Percentiles rank a stretch among this genome's conserved stretches.
phyloP scores from a whole-genome alignment of 2,113 vertebrate species.

The Antigone vipio region DNA sequence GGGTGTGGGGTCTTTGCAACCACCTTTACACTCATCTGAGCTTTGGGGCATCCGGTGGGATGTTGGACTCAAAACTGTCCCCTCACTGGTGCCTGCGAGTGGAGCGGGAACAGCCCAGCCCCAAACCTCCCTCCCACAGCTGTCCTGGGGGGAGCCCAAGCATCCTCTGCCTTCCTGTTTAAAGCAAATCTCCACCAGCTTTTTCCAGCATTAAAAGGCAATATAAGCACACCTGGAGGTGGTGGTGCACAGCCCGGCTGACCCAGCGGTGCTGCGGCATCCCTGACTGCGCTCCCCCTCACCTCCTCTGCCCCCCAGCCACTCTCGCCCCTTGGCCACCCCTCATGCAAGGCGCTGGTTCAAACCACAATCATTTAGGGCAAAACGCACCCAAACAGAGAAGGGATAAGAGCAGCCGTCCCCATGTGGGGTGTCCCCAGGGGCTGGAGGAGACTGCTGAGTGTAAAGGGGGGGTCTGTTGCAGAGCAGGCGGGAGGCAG shows the following conservation, averaged over 20 bases:
- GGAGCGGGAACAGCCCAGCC: background rate
- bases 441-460: background rate
- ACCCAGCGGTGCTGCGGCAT: background rate
- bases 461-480: background rate
- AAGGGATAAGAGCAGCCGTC: background rate
- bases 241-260: background rate
- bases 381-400: background rate
- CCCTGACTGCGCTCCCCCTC: background rate
- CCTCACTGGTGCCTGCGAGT: background rate
- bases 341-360: accelerated
- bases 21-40: background rate
- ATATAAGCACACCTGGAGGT: background rate
- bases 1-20: background rate
- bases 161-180: background rate
- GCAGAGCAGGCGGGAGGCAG: background rate
- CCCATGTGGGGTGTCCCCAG: accelerated
- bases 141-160: accelerated
- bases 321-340: background rate
- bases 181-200: background rate
- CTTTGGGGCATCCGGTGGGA: background rate
- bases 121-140: background rate
- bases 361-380: background rate
- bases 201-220: background rate
- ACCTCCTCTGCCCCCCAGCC: accelerated
- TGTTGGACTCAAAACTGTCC: background rate